phyloP scores from a whole-genome alignment of 1,140 invertebrate genomes.

The Palaemon carinicauda region DNA sequence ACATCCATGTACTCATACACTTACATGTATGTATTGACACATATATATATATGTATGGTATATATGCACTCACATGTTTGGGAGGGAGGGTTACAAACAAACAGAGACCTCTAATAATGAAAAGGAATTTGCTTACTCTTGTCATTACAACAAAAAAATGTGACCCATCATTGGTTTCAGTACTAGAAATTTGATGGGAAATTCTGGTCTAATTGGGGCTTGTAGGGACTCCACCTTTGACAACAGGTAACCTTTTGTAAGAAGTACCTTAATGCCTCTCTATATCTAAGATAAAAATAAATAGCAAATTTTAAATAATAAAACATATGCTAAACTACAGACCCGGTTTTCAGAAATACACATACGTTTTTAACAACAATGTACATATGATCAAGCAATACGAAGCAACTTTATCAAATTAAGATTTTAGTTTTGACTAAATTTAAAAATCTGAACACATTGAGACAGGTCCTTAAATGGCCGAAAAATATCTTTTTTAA shows the following conservation, averaged over 20 bases:
- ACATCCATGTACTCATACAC: neutral
- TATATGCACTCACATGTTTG: slow-evolving; percentile 1
- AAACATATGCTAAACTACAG: too few species aligned
- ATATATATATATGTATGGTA: slow-evolving; percentile 31
- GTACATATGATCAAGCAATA: too few species aligned
- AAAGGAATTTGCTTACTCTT: neutral
- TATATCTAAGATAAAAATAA: neutral
- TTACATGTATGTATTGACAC: slow-evolving; percentile 19
- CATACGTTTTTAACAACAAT: too few species aligned
- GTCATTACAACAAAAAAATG: neutral
- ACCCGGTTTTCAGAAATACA: too few species aligned
- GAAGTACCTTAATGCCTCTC: neutral
- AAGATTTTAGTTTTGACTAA: too few species aligned
- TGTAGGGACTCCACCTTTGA: neutral
- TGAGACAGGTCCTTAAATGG: too few species aligned
- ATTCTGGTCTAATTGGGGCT: slow-evolving; percentile 17
- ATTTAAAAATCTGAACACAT: too few species aligned
- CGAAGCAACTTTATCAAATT: too few species aligned
- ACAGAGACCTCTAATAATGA: neutral
- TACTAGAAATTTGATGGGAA: slow-evolving; percentile 26
- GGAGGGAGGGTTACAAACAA: neutral
- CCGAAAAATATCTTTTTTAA: too few species aligned
- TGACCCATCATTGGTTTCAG: neutral
- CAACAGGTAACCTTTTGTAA: neutral
- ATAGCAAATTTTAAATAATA: neutral